Percentiles rank a stretch among this genome's conserved stretches.
Evolutionary conservation across 2,113 vertebrate species (phyloP).

Genomic region (Tauraco erythrolophus): DNA sequence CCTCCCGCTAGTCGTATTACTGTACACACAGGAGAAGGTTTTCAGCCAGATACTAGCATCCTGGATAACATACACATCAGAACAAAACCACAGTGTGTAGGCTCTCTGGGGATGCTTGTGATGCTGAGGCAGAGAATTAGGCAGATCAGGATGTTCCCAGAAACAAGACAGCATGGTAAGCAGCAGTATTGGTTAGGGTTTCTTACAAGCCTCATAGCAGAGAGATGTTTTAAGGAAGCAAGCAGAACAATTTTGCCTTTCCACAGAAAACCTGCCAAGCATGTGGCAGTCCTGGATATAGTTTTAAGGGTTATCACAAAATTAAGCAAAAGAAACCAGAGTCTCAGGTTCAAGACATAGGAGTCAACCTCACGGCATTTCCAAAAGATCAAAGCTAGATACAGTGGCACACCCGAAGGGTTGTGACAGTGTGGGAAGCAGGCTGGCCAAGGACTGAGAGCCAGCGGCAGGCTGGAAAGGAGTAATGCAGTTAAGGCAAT

Average conservation of each 20-base stretch:
- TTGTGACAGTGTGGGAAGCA: background rate
- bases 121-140: background rate
- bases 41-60: background rate
- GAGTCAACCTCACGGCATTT: background rate
- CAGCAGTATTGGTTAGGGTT: background rate
- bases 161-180: background rate
- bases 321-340: background rate
- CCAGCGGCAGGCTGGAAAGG: background rate
- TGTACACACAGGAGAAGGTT: background rate
- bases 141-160: background rate
- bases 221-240: background rate
- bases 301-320: background rate
- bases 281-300: background rate
- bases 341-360: background rate
- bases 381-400: background rate
- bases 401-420: background rate
- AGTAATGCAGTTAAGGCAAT: background rate
- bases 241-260: background rate
- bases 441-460: background rate
- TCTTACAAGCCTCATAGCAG: background rate
- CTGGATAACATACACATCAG: background rate
- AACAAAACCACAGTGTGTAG: background rate
- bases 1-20: background rate
- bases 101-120: background rate
- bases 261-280: background rate